A percentile compares a stretch with the other conserved stretches of the same genome.
Conservation (phyloP, 2,888 invertebrate genomes). For the Cantharis rustica region DNA sequence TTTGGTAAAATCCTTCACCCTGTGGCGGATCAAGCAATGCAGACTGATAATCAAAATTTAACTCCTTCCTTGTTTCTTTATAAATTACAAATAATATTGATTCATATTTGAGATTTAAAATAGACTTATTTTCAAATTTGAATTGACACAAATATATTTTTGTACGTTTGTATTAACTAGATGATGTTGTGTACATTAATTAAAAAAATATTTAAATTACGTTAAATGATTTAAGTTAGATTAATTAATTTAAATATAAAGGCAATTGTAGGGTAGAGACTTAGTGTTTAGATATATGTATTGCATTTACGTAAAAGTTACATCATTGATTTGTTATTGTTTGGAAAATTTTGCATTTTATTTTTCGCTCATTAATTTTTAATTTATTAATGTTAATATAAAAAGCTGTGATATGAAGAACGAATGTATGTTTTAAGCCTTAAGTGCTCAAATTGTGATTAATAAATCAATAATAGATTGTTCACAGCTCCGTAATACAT, state of each 20-base stretch:
- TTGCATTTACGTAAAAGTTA: background rate
- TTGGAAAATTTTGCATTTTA: background rate
- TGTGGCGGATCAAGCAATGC: constrained; percentile 5
- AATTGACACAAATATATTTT: background rate
- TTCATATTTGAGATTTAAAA: background rate
- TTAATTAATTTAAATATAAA: background rate
- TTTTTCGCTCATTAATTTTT: background rate
- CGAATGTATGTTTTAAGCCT: background rate
- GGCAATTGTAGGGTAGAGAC: background rate
- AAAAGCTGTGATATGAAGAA: constrained; percentile 1
- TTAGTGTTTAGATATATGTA: background rate
- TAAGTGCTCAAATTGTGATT: constrained; percentile 4
- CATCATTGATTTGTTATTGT: background rate
- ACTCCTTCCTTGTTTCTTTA: constrained; percentile 1
- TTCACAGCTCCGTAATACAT: background rate
- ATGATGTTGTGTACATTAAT: background rate
- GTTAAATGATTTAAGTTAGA: background rate
- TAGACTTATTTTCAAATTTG: background rate
- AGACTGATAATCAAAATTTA: constrained; percentile 14
- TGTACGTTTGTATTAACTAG: background rate
- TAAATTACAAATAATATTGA: constrained; percentile 2
- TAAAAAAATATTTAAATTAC: background rate
- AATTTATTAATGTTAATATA: background rate
- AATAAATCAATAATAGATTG: background rate
- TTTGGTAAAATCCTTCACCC: constrained; percentile 13